phyloP scores from a whole-genome alignment of 2,797 vertebrate genomes.

The Xenops minutus region DNA sequence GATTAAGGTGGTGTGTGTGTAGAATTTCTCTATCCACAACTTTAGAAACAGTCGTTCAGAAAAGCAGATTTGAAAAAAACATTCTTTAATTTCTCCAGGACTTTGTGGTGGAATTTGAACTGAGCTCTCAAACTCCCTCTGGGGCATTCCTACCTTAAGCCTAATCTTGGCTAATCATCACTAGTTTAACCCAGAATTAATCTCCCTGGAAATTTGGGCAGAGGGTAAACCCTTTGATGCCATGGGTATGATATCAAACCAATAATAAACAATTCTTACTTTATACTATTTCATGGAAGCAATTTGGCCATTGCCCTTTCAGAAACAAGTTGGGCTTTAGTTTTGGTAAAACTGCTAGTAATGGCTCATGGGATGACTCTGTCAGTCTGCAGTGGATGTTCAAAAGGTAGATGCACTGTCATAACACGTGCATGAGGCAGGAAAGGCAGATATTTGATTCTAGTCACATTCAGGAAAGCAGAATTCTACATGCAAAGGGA shows the following conservation, averaged over 20 bases:
- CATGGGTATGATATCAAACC: background rate
- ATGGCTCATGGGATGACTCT: background rate
- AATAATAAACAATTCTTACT: background rate
- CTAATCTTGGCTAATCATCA: slow-evolving; percentile 52
- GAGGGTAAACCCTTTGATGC: background rate
- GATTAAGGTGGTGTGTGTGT: background rate
- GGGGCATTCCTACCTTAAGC: background rate
- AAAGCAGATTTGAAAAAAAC: background rate
- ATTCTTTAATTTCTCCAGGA: background rate
- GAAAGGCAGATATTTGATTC: background rate
- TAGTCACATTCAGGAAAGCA: background rate
- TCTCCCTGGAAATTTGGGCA: background rate
- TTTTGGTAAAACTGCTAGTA: background rate
- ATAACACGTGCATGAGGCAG: background rate
- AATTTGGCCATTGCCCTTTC: background rate
- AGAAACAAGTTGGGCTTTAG: background rate
- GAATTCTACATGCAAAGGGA: background rate
- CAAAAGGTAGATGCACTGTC: background rate
- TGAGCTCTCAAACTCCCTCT: background rate
- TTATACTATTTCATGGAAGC: background rate
- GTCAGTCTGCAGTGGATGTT: background rate
- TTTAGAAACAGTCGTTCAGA: background rate
- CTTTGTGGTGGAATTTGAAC: background rate
- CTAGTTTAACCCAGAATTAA: slow-evolving; percentile 23
- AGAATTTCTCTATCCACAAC: background rate